Base-by-base conservation (phyloP, 1,140 invertebrate species). In the Euura saliciscinereae region DNA sequence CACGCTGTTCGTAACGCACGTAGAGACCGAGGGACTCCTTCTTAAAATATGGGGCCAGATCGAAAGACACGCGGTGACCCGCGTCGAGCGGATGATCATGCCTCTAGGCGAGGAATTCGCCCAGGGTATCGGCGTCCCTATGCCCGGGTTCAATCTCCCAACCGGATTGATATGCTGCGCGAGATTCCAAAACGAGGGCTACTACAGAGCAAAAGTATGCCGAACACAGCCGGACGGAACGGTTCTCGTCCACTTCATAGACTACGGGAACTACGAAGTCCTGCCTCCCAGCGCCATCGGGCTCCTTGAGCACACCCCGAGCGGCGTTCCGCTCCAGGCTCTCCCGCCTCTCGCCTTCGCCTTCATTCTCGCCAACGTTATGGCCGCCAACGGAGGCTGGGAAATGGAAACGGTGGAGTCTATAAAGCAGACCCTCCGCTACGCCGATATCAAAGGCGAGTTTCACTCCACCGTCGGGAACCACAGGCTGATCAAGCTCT, bases 231-330 rank as follows among this genome's bases (percentile, higher is more conserved):
- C 82, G 2, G 87, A 87, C 68, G 86, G 87, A 13, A 80, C 86
- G 66, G 86, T 92, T 13, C 82, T 89, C 73, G 90, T 94, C 3
- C 89, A 91, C 59, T 93, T 94, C 71, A 87, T 94, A 4, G 93
- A 95, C 82, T 94, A 91, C 80, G 93, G 93, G 71, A 93, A 93
- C 73, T 85, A 85, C 68, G 90, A 91, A 74, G 78, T 88, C n/a
- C 83, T 92, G 45, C 82, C 88, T 3, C 74, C 88, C 45, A 83
- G 84, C 44, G 89, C 90, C 74, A 88, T 93, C 7, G 80, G 91
- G 75, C 82, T 90, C 43, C 77, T 92, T 66, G 86, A 90, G 68
- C 84, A 79, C 13, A 88, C 89, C 76, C 85, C 86, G 64, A 85
- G 88, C 42, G 79, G 87, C 45, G 75, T 79, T 43, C 68, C 77